Conservation (phyloP, 2,113 vertebrate genomes). For the Ancistrus triradiatus region DNA sequence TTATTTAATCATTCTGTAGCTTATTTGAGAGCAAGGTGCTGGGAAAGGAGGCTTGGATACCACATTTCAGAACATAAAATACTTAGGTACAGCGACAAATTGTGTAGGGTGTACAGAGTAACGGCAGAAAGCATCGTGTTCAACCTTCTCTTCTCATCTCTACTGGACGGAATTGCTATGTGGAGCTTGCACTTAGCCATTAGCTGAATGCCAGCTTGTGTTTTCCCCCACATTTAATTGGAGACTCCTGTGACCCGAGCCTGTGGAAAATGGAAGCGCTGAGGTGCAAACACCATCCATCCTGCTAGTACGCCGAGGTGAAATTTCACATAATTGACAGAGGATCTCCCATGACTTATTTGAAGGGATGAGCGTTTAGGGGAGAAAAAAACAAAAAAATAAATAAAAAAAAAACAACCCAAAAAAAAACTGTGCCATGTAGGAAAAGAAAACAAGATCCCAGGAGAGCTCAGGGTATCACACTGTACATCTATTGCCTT, state of each 20-base stretch:
- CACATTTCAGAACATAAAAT: background rate
- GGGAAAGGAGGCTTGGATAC: background rate
- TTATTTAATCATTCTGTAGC: slow-evolving; percentile 12
- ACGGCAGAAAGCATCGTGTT: background rate
- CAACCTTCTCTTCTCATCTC: slow-evolving; percentile 5
- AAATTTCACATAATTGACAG: slow-evolving; percentile 38
- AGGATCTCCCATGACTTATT: slow-evolving; percentile 20
- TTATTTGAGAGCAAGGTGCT: slow-evolving; percentile 5
- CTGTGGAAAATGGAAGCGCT: slow-evolving; percentile 24
- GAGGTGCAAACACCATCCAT: slow-evolving; percentile 2
- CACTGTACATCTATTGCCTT: background rate
- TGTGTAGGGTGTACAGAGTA: background rate
- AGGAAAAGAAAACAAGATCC: slow-evolving; percentile 21
- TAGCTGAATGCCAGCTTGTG: slow-evolving; percentile 1
- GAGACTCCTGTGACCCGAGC: slow-evolving; percentile 18
- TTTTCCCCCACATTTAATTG: slow-evolving; percentile 24
- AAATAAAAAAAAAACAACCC: too few relatives aligned
- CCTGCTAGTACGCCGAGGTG: background rate
- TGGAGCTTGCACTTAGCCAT: slow-evolving; percentile 2
- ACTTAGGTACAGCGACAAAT: background rate
- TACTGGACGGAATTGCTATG: background rate
- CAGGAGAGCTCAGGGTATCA: slow-evolving; percentile 5
- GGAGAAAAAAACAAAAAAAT: too few relatives aligned
- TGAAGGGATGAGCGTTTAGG: slow-evolving; percentile 24
- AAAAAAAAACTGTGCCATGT: slow-evolving; percentile 18